phyloP scores from a whole-genome alignment of 2,113 vertebrate genomes.

The Sclerurus mexicanus region DNA sequence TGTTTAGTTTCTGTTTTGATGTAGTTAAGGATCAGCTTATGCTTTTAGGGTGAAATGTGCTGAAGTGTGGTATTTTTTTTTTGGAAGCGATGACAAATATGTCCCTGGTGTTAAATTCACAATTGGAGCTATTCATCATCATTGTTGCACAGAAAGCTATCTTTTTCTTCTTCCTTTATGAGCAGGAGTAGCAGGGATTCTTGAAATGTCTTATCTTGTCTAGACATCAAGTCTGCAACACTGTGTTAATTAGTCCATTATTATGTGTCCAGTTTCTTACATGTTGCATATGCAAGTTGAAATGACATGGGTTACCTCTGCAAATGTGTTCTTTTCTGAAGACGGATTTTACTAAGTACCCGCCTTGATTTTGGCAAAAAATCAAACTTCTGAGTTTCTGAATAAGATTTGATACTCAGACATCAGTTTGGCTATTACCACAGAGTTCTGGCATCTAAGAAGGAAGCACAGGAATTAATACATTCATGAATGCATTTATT shows the following conservation, averaged over 20 bases:
- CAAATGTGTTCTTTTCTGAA: constrained; percentile 28
- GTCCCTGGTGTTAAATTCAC: constrained; percentile 27
- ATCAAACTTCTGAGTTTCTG: not conserved
- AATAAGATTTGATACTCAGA: not conserved
- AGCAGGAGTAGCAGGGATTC: constrained; percentile 40
- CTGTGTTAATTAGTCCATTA: constrained; percentile 53
- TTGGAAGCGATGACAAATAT: not conserved
- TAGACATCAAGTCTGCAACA: constrained; percentile 79
- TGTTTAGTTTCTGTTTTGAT: not conserved
- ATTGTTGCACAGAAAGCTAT: constrained; percentile 44
- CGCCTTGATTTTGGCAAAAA: constrained; percentile 22
- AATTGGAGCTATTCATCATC: constrained; percentile 12
- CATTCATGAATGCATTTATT: not conserved
- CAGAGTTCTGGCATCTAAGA: not conserved
- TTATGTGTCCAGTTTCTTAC: constrained; percentile 50
- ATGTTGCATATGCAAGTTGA: constrained; percentile 21
- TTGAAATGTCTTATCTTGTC: constrained; percentile 79
- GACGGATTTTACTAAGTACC: not conserved
- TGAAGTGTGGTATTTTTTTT: not conserved
- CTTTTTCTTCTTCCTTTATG: constrained; percentile 56
- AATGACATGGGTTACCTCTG: constrained; percentile 23
- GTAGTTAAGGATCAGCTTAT: constrained; percentile 2
- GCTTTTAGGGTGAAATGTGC: constrained; percentile 16
- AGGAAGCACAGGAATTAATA: not conserved
- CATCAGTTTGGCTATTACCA: not conserved